phyloP scores from a whole-genome alignment of 2,797 vertebrate species.

The Myotis pilosus region DNA sequence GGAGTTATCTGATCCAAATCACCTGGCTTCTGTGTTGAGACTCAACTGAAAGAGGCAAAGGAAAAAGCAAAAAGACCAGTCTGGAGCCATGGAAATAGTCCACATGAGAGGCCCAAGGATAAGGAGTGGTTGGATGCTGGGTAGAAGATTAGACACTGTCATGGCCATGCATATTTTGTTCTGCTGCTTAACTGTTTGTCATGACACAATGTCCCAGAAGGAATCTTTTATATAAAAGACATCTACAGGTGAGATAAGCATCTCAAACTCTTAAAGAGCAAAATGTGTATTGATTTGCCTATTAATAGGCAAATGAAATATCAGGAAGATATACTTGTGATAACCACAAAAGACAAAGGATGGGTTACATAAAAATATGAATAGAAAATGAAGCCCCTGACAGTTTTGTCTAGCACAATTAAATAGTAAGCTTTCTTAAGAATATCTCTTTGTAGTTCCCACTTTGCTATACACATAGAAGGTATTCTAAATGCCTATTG shows the following conservation, averaged over 20 bases:
- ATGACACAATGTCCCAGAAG: background rate
- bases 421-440: background rate
- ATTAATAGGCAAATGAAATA: background rate
- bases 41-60: background rate
- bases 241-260: background rate
- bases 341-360: background rate
- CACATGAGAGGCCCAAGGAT: background rate
- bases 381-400: background rate
- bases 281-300: background rate
- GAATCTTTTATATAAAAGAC: background rate
- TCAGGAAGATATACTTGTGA: background rate
- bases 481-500: background rate
- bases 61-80: background rate
- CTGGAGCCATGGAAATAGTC: background rate
- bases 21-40: background rate
- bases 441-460: background rate
- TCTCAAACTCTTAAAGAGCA: background rate
- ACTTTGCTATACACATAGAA: background rate
- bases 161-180: background rate
- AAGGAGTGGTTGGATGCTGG: background rate
- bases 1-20: background rate
- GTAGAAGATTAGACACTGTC: background rate
- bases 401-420: background rate
- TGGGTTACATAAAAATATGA: background rate
- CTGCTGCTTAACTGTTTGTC: background rate